Evolutionary conservation across 2,797 vertebrate genomes (phyloP).

Genomic region (Neopelma chrysocephalum): DNA sequence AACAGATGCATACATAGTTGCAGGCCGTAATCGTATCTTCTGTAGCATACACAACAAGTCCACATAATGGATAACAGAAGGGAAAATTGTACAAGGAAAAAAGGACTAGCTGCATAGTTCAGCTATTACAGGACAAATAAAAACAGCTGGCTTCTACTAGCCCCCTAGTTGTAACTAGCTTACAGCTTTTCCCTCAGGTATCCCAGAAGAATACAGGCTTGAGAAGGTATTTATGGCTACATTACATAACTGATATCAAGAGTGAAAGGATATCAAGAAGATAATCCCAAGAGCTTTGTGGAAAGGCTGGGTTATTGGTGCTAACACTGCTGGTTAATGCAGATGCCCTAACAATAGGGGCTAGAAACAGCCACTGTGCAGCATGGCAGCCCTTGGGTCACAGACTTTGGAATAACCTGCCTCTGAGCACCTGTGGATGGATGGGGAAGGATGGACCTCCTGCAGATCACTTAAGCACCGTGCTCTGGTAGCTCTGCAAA

Average conservation of each 20-base stretch:
- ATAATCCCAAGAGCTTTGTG: neutral
- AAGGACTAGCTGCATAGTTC: conserved; percentile 1
- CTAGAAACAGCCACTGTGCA: rapidly evolving
- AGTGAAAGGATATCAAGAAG: neutral
- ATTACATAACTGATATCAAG: neutral
- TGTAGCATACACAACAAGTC: neutral
- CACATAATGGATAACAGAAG: conserved; percentile 9
- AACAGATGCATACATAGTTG: neutral
- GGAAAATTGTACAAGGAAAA: neutral
- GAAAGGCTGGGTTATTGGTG: neutral
- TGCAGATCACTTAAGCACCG: rapidly evolving
- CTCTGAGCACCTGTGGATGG: neutral
- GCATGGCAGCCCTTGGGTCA: rapidly evolving
- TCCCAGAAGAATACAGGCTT: neutral
- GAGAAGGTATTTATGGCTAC: neutral
- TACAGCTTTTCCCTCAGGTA: neutral
- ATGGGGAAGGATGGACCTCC: rapidly evolving
- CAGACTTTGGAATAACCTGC: neutral
- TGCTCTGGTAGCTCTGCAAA: neutral
- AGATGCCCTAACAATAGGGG: neutral
- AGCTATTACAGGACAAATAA: conserved; percentile 25
- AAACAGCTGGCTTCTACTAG: conserved; percentile 18
- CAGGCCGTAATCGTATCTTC: neutral
- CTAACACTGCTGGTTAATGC: neutral
- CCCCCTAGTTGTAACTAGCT: neutral